A percentile compares a stretch with the other conserved stretches of the same genome.
Conservation (phyloP, 37 sponge, comb jelly and placozoan species). For the Crambe crambe region DNA sequence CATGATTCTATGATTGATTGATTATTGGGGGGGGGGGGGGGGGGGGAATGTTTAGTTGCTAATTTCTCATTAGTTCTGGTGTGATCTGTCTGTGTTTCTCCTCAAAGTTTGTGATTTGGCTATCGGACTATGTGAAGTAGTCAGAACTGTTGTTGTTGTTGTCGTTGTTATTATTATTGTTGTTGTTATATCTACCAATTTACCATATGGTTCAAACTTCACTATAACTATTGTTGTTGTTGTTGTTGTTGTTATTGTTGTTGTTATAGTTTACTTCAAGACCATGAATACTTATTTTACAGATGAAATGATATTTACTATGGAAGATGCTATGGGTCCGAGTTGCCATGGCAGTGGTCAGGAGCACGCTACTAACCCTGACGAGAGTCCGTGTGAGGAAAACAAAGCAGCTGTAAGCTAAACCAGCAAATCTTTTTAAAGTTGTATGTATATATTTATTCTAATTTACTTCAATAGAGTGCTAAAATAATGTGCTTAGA, state of each 20-base stretch:
- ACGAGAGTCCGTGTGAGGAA: background rate
- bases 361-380: background rate
- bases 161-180: too few relatives aligned
- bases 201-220: background rate
- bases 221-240: background rate
- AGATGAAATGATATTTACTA: constrained; percentile 20
- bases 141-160: too few relatives aligned
- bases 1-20: too few relatives aligned
- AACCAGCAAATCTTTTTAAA: too few relatives aligned
- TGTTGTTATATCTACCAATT: too few relatives aligned
- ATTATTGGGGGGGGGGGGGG: too few relatives aligned
- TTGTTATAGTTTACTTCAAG: background rate
- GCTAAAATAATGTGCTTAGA: too few relatives aligned
- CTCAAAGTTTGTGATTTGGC: too few relatives aligned
- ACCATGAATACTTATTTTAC: background rate
- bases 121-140: too few relatives aligned
- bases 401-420: background rate
- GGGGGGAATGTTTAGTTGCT: too few relatives aligned
- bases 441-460: background rate
- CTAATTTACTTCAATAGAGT: background rate
- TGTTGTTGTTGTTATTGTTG: background rate
- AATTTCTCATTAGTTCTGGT: too few relatives aligned
- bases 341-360: background rate
- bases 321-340: background rate
- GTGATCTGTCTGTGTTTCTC: too few relatives aligned